phyloP scores from a whole-genome alignment of 2,113 vertebrate species.

The Colaptes auratus region DNA sequence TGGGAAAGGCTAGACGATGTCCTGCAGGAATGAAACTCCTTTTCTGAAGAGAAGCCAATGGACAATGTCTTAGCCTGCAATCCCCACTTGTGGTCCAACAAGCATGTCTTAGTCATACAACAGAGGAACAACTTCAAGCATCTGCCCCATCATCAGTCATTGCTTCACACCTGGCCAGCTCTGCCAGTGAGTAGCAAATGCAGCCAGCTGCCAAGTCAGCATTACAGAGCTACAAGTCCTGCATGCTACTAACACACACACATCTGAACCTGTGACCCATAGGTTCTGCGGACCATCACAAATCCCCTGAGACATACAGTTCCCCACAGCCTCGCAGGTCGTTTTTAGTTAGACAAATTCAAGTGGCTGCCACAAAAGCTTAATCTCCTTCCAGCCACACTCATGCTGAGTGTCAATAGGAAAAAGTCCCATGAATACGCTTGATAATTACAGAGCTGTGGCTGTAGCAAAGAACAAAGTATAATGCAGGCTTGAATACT shows the following conservation, averaged over 20 bases:
- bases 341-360: slow-evolving; percentile 40
- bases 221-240: not conserved
- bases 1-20: not conserved
- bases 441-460: slow-evolving; percentile 46
- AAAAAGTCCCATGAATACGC: slow-evolving; percentile 60
- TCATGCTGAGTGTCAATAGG: slow-evolving; percentile 57
- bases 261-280: not conserved
- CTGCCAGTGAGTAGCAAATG: not conserved
- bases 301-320: not conserved
- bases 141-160: not conserved
- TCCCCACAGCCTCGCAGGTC: slow-evolving; percentile 4
- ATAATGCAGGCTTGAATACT: slow-evolving; percentile 60
- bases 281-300: slow-evolving; percentile 20
- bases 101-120: not conserved
- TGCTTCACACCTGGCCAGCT: not conserved
- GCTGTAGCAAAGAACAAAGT: slow-evolving; percentile 66
- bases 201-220: not conserved
- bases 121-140: not conserved
- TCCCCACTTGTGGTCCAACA: not conserved
- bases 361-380: slow-evolving; percentile 55
- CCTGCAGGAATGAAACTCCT: not conserved
- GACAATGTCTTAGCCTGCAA: not conserved
- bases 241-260: not conserved
- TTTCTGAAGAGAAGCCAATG: not conserved
- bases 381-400: slow-evolving; percentile 55